These are phyloP conservation scores for Cataglyphis altisquamis DNA, from an alignment of 2,888 invertebrate species.

Conservation along the genomic window DNA sequence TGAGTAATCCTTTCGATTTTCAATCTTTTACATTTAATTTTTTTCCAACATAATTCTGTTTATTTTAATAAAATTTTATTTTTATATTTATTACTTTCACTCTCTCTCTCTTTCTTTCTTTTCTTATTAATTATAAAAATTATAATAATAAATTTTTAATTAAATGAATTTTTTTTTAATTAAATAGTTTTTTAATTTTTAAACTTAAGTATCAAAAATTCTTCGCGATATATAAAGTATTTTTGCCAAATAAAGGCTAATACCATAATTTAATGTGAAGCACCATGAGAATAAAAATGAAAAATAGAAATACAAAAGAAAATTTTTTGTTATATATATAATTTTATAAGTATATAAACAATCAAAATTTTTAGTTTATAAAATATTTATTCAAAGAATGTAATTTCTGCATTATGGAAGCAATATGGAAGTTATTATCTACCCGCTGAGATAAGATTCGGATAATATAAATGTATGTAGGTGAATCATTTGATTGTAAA, in stretches of 20 bases:
- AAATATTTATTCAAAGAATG: not conserved
- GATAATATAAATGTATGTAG: not conserved
- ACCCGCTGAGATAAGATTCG: slow-evolving; percentile 14
- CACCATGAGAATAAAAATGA: not conserved
- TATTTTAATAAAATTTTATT: slow-evolving; percentile 7
- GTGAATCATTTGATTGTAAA: slow-evolving; percentile 27
- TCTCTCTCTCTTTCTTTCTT: not conserved
- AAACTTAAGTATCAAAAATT: not conserved
- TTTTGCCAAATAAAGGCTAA: not conserved
- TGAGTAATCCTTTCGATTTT: not conserved
- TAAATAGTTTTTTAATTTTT: not conserved
- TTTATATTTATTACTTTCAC: not conserved
- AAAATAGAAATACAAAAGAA: not conserved
- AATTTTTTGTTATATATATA: not conserved
- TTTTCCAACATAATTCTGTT: not conserved
- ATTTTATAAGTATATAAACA: not conserved
- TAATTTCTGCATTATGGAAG: not conserved
- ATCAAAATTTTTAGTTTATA: not conserved
- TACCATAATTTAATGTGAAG: not conserved
- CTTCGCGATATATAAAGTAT: not conserved
- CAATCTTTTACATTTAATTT: not conserved
- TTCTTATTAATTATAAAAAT: not conserved
- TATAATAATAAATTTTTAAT: not conserved
- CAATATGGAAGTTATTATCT: slow-evolving; percentile 19
- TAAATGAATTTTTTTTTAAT: not conserved